phyloP scores from a whole-genome alignment of 2,888 invertebrate genomes.

The Thymelicus sylvestris region DNA sequence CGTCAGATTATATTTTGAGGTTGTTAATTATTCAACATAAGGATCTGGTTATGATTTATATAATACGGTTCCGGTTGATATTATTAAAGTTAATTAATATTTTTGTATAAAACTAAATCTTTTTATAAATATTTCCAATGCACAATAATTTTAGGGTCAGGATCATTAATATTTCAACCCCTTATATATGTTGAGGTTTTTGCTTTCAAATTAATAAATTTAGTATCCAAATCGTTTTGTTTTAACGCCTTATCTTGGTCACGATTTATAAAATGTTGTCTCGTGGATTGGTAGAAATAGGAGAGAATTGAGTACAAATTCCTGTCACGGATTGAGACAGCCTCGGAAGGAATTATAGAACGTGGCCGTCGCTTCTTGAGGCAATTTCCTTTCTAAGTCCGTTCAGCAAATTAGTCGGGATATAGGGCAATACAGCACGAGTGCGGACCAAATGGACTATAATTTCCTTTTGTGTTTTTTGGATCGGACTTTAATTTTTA shows the following conservation, averaged over 20 bases:
- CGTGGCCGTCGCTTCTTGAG: slow-evolving; percentile 33
- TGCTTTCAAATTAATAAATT: slow-evolving; percentile 9
- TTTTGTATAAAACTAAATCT: no score
- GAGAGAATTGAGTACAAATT: slow-evolving; percentile 25
- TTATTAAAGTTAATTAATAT: not conserved
- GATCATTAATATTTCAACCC: no score
- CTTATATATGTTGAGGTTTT: not conserved
- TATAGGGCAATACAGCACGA: slow-evolving; percentile 36
- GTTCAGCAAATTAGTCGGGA: slow-evolving; percentile 38
- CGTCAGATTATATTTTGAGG: slow-evolving; percentile 1
- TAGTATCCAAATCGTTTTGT: not conserved
- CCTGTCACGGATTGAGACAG: slow-evolving; percentile 34
- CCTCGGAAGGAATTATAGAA: slow-evolving; percentile 36
- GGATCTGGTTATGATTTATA: slow-evolving; percentile 1
- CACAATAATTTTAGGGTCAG: no score
- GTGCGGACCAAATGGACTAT: slow-evolving; percentile 28
- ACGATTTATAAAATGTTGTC: slow-evolving; percentile 25
- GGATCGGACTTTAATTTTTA: not conserved
- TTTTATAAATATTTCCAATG: no score
- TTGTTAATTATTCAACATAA: slow-evolving; percentile 10
- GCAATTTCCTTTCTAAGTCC: slow-evolving; percentile 38
- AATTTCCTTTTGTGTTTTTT: slow-evolving; percentile 30
- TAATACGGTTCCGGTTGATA: not conserved
- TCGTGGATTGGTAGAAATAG: slow-evolving; percentile 12
- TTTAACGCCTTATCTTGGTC: slow-evolving; percentile 6